phyloP scores from a whole-genome alignment of 2,113 vertebrate species.

The cat (Felis catus) region DNA sequence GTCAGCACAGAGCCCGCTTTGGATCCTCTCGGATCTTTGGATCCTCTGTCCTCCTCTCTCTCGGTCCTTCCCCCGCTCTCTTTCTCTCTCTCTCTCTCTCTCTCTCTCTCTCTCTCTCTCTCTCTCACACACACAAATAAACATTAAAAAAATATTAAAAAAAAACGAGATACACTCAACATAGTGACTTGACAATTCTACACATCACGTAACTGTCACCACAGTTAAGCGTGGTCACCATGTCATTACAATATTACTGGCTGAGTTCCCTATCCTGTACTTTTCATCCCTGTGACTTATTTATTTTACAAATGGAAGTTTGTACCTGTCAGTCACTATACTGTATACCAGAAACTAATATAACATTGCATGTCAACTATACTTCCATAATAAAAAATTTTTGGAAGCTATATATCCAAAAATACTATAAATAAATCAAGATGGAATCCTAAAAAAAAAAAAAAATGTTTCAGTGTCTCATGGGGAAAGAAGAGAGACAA shows the following conservation, averaged over 20 bases:
- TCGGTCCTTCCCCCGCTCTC: no score
- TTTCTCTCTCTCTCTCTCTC: no score
- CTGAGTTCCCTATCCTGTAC: not conserved
- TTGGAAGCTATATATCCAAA: not conserved
- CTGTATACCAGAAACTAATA: not conserved
- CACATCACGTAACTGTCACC: not conserved
- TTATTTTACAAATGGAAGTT: not conserved
- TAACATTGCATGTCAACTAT: not conserved
- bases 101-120: no score
- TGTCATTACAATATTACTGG: not conserved
- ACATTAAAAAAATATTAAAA: no score
- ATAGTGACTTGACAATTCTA: not conserved
- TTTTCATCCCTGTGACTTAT: not conserved
- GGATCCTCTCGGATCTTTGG: no score
- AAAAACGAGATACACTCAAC: not conserved
- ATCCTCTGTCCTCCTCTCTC: no score
- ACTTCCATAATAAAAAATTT: not conserved
- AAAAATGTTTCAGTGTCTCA: not conserved
- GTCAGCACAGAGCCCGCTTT: no score
- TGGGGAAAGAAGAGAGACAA: not conserved
- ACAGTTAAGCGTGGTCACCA: not conserved
- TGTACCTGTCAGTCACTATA: not conserved
- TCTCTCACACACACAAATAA: no score
- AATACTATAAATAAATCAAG: not conserved
- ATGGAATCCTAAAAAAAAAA: not conserved